Evolutionary conservation across 1,140 invertebrate species (phyloP).

Genomic region (Andrena cerasifolii): DNA sequence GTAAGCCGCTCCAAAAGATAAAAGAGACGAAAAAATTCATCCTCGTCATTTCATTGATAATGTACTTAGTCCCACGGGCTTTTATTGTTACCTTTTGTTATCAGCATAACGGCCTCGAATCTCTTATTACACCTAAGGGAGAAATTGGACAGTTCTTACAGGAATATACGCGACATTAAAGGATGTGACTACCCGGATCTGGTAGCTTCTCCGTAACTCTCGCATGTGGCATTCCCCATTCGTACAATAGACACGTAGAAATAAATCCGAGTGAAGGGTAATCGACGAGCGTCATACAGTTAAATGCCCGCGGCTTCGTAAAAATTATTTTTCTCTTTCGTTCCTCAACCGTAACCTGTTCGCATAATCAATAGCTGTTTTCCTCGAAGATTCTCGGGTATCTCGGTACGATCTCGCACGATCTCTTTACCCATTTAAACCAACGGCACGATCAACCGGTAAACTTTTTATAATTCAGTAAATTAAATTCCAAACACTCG

Average conservation of each 20-base stretch:
- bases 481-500: too few relatives aligned
- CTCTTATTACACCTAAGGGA: too few relatives aligned
- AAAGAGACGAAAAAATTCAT: background rate
- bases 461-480: too few relatives aligned
- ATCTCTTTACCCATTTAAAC: too few relatives aligned
- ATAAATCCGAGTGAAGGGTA: background rate
- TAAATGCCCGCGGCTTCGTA: background rate
- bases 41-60: background rate
- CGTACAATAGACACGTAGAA: background rate
- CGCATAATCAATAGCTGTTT: background rate
- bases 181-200: slow-evolving; percentile 1
- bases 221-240: background rate
- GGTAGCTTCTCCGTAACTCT: background rate
- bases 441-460: too few relatives aligned
- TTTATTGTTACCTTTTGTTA: too few relatives aligned
- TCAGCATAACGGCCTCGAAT: too few relatives aligned
- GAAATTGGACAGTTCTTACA: background rate
- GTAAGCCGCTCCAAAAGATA: background rate
- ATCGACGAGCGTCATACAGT: background rate
- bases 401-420: background rate
- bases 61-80: background rate
- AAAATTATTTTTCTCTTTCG: background rate
- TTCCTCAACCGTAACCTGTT: background rate
- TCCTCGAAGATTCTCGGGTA: background rate
- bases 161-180: background rate